These are phyloP conservation scores for Hyles euphorbiae DNA, from an alignment of 1,140 invertebrate genomes.

Conservation along the genomic window DNA sequence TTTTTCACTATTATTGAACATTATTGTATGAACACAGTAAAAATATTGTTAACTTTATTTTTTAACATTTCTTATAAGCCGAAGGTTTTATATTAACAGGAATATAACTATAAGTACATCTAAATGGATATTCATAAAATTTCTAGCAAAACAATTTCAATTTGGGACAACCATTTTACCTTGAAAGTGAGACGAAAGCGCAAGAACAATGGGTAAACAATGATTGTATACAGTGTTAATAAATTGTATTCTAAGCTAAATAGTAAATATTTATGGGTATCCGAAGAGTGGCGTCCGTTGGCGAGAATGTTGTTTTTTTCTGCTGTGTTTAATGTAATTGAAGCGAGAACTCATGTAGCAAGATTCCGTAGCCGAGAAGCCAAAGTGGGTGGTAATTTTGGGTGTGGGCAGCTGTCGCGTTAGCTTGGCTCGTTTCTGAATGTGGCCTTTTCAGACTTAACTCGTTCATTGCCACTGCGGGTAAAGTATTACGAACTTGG, in stretches of 20 bases:
- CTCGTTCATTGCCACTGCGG: constrained; percentile 64
- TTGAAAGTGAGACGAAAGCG: constrained; percentile 49
- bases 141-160: constrained; percentile 18
- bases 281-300: constrained; percentile 1
- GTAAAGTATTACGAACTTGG: constrained; percentile 1
- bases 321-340: constrained; percentile 21
- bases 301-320: not conserved
- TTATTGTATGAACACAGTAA: constrained; percentile 28
- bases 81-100: constrained; percentile 1
- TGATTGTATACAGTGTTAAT: no score
- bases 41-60: constrained; percentile 14
- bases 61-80: constrained; percentile 1
- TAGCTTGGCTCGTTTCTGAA: constrained; percentile 51
- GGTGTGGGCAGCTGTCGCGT: constrained; percentile 35
- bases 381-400: constrained; percentile 33
- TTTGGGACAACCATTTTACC: constrained; percentile 43
- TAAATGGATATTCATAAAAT: constrained; percentile 5
- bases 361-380: constrained; percentile 40
- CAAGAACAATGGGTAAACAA: constrained; percentile 7
- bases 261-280: no score
- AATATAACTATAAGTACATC: not conserved
- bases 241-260: no score
- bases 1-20: constrained; percentile 12
- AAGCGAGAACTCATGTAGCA: constrained; percentile 42
- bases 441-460: constrained; percentile 56